phyloP scores from a whole-genome alignment of 2,113 vertebrate species.

The Rhea americana region DNA sequence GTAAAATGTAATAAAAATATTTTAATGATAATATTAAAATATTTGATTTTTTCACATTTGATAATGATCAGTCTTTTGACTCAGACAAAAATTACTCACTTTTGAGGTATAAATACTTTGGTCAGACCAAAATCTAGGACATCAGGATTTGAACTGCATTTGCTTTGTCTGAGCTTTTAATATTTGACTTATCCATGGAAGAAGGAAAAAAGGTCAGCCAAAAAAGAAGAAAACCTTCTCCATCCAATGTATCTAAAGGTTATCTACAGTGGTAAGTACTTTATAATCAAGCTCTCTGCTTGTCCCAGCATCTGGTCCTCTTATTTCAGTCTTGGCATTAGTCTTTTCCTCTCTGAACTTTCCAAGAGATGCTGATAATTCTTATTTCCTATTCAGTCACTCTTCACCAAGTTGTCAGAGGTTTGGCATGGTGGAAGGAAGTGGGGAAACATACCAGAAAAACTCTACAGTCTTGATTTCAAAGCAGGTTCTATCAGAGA shows the following conservation, averaged over 20 bases:
- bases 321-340: not conserved
- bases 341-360: not conserved
- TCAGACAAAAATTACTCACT: not conserved
- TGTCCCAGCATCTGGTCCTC: not conserved
- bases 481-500: not conserved
- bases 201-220: not conserved
- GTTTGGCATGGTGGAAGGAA: not conserved
- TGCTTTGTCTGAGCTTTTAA: not conserved
- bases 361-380: not conserved
- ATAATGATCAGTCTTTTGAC: constrained; percentile 29
- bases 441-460: not conserved
- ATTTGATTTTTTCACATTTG: constrained; percentile 40
- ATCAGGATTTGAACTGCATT: not conserved
- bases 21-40: constrained; percentile 33
- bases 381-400: not conserved
- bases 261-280: not conserved
- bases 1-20: constrained; percentile 66
- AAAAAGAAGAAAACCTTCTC: not conserved
- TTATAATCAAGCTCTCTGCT: not conserved
- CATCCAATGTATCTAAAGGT: not conserved
- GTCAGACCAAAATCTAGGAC: not conserved
- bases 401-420: not conserved
- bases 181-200: not conserved
- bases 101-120: not conserved
- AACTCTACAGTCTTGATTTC: not conserved